phyloP scores from a whole-genome alignment of 2,888 invertebrate genomes.

The Calliopum simillimum region DNA sequence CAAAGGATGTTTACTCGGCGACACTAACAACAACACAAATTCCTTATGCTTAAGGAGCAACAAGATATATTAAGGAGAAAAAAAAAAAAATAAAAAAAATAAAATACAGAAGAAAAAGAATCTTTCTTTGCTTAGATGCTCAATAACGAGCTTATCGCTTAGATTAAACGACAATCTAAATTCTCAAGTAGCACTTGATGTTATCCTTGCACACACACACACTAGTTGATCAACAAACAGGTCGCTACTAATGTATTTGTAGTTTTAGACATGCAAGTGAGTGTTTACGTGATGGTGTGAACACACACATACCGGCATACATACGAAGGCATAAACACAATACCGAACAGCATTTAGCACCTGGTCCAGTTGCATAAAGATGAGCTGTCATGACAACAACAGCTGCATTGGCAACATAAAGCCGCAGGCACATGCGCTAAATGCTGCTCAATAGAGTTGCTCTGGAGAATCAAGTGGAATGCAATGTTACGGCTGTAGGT shows the following conservation, averaged over 20 bases:
- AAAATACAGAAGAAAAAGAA: not conserved
- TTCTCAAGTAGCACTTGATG: conserved; percentile 23
- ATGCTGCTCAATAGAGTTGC: not conserved
- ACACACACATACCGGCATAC: not conserved
- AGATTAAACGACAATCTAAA: conserved; percentile 22
- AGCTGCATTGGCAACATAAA: no score
- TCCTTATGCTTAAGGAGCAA: conserved; percentile 3
- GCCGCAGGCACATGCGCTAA: conserved; percentile 1
- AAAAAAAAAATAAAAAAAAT: not conserved
- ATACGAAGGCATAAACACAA: not conserved
- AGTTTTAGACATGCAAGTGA: not conserved
- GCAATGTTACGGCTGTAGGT: conserved; percentile 8
- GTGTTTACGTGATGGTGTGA: not conserved
- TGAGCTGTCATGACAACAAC: not conserved
- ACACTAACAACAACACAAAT: not conserved
- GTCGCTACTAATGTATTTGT: not conserved
- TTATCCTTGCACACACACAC: conserved; percentile 12
- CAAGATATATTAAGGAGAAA: not conserved
- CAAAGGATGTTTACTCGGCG: conserved; percentile 18
- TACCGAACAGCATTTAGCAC: conserved; percentile 14
- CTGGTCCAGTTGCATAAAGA: conserved; percentile 23
- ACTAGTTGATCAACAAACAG: not conserved
- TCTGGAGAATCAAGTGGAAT: conserved; percentile 1
- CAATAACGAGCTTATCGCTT: conserved; percentile 27
- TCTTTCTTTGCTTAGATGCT: conserved; percentile 23